These are phyloP conservation scores for Drosophila mauritiana DNA, from an alignment of 1,140 invertebrate species.

Conservation along the genomic window DNA sequence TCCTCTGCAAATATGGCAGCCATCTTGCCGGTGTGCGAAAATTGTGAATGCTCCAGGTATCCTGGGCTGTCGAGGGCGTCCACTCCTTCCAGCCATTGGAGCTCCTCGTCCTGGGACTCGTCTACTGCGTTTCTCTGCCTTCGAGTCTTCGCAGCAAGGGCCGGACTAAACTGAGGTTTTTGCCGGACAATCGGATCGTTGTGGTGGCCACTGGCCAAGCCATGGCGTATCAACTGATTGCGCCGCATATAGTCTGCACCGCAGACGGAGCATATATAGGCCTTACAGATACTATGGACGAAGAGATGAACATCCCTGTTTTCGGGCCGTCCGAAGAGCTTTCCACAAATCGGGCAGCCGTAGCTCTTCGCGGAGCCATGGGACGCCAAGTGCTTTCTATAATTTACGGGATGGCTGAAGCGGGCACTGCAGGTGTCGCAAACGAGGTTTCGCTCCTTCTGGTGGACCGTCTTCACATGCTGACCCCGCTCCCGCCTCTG, in stretches of 20 bases:
- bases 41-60: neutral
- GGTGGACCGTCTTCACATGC: constrained; percentile 92
- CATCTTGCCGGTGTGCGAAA: neutral
- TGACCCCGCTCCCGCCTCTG: constrained; percentile 90
- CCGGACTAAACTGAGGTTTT: constrained; percentile 87
- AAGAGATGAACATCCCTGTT: constrained; percentile 94
- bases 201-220: constrained; percentile 89
- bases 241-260: constrained; percentile 93
- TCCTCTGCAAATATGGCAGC: neutral
- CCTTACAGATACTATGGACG: constrained; percentile 94
- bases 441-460: constrained; percentile 90
- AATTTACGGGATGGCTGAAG: constrained; percentile 94
- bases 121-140: neutral
- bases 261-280: constrained; percentile 93
- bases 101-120: neutral
- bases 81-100: neutral
- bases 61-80: too few relatives aligned
- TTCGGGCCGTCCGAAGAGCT: constrained; percentile 92
- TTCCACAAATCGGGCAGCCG: constrained; percentile 93
- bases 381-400: constrained; percentile 92
- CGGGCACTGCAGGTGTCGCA: constrained; percentile 90
- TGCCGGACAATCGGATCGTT: constrained; percentile 92
- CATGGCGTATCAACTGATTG: constrained; percentile 91
- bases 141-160: neutral
- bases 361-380: constrained; percentile 93